Evolutionary conservation across 2,888 invertebrate species (phyloP).

Genomic region (Caenorhabditis afra): DNA sequence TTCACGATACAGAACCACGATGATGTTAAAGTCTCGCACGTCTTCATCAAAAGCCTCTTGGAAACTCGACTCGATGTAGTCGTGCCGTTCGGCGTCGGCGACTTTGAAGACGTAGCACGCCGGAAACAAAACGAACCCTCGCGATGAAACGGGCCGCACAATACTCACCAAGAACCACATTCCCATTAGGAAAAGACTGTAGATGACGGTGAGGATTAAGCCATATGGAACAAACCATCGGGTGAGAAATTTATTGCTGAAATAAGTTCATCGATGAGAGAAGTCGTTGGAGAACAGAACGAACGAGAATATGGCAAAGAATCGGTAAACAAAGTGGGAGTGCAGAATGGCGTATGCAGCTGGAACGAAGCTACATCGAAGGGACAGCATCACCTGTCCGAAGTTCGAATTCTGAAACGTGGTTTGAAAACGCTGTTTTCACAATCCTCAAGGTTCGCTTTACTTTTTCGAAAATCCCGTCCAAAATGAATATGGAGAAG

Average conservation of each 20-base stretch:
- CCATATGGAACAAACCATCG: background rate
- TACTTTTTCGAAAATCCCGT: conserved; percentile 39
- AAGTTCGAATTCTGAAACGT: conserved; percentile 15
- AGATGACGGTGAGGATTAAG: background rate
- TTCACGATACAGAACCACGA: background rate
- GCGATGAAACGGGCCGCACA: background rate
- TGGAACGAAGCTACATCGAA: conserved; percentile 25
- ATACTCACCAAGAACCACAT: background rate
- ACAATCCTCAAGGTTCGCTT: too few species aligned
- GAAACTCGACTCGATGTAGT: background rate
- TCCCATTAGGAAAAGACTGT: background rate
- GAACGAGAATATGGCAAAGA: conserved; percentile 10
- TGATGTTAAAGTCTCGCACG: background rate
- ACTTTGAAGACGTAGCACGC: conserved; percentile 1
- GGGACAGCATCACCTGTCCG: conserved; percentile 1
- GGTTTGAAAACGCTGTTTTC: too few species aligned
- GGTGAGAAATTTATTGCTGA: conserved; percentile 1
- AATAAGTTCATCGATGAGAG: background rate
- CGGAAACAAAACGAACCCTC: background rate
- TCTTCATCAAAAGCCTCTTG: background rate
- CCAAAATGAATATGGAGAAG: conserved; percentile 28
- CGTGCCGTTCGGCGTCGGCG: background rate
- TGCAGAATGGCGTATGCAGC: conserved; percentile 29
- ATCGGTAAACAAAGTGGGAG: conserved; percentile 26
- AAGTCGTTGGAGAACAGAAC: too few species aligned